Evolutionary conservation across 2,797 vertebrate species (phyloP), one percentile per base, ranked within the genome.

Genomic region (Poeciliopsis infans): DNA sequence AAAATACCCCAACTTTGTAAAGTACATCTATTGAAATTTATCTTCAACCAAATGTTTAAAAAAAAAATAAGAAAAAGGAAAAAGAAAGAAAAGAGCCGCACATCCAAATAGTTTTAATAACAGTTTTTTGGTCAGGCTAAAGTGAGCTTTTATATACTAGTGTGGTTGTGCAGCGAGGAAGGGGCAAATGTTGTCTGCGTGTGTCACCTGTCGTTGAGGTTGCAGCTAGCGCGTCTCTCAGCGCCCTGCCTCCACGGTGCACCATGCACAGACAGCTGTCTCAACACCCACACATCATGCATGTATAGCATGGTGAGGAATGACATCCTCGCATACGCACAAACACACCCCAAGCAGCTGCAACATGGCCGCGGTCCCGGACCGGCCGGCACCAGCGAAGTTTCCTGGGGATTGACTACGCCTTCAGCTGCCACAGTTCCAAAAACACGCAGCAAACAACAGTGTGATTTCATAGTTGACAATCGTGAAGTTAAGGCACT

Each of bases 251-350:
- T 93, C 90, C 90, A 82, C 84, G 78, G 83, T 80, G 53, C 91
- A 83, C 92, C 85, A 85, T 89, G 76, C 90, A 87, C 87, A 84
- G 92, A 90, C 95, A 96, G 95, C 96, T 96, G 96, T 93, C 93
- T 86, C 88, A 90, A 94, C 91, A 95, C 90, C 85, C 89, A 87
- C 88, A 87, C 85, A 87, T 88, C 85, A 89, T 93, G 94, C 92
- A 94, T 95, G 94, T 92, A 93, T 92, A 93, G 89, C 87, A 90
- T 92, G 92, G 91, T 92, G 94, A 95, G 93, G 94, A 95, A 96
- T 93, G 92, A 94, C 93, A 94, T 93, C 89, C 88, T 39, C 68
- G 47, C 89, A 80, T 72, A 88, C 87, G 85, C 83, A 91, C 89
- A 91, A 86, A 93, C 89, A 93, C 91, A 88, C 74, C 55, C 91